Base-by-base conservation (phyloP, 2,888 invertebrate species). In the Acrobasis repandana region DNA sequence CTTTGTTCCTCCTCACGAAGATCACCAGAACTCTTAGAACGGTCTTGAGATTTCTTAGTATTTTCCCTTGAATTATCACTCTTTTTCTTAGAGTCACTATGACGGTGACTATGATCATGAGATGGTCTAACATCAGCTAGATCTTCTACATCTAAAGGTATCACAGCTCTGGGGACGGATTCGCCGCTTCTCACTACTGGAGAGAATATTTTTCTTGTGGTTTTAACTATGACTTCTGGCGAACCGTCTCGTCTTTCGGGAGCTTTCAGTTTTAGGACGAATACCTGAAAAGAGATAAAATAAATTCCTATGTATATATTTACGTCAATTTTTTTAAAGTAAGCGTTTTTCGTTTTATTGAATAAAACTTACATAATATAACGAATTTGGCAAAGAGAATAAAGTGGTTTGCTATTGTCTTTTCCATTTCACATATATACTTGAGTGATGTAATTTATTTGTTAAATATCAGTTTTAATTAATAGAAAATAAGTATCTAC, bases 201-300 rank as follows among this genome's bases (percentile, higher is more conserved):
- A 0, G 96, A 95, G 67, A 96, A 96, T 69, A 96, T 94, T 87
- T 96, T 96, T 60, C 96, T 93, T 49, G 96, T 96, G 0, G 96
- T 97, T 82, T 96, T 96, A 0, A 96, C 95, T 67, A 96, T 95
- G 0, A 96, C 93, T 77, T 95, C 96, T 51, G 93, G 92, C 0
- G 89, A 88, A n/a, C 83, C 78, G 34, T 88, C 83, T 4, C 85
- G 77, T 15, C 74, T 80, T 52, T 88, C 90, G 50, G 90, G 83
- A 52, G 92, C 83, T 75, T 88, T 89, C 9, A 93, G 68, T 73
- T 92, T 91, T 0, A 92, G 72, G 9, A 92, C 88, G 60, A 85
- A 92, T 0, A 92, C 83, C 92, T 91, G 67, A 5, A 81, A 76
- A 63, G 43, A 20, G 18, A 54, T 49, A 14, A 20, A 11, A 3